Evolutionary conservation across 2,888 invertebrate species (phyloP).

Genomic region (Eupithecia abbreviata): DNA sequence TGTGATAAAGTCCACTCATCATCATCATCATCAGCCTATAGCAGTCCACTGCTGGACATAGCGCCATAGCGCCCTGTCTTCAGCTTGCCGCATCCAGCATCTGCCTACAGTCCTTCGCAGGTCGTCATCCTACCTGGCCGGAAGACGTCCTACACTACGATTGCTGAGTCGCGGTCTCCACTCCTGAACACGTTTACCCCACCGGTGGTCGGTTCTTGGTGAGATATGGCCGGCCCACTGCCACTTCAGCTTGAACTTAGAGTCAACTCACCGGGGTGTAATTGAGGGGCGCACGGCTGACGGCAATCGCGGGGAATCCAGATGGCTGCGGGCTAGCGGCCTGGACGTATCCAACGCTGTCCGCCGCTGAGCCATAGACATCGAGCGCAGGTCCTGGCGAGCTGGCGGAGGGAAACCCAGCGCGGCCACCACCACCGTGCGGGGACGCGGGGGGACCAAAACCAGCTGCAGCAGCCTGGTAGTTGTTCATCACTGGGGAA

Average conservation of each 20-base stretch:
- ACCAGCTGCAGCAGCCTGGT: slow-evolving; percentile 92
- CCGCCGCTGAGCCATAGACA: slow-evolving; percentile 95
- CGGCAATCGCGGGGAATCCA: slow-evolving; percentile 96
- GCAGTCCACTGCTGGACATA: too few species aligned
- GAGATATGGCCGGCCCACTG: too few species aligned
- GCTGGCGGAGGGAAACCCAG: slow-evolving; percentile 95
- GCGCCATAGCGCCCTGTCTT: too few species aligned
- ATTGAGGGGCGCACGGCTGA: slow-evolving; percentile 96
- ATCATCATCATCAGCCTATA: too few species aligned
- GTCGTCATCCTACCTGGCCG: too few species aligned
- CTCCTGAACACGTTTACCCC: too few species aligned
- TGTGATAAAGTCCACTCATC: slow-evolving; percentile 10
- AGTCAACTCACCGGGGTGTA: slow-evolving; percentile 92
- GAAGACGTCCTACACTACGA: too few species aligned
- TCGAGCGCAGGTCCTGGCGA: slow-evolving; percentile 96
- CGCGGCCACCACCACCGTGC: slow-evolving; percentile 88
- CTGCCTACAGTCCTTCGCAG: too few species aligned
- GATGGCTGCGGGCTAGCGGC: slow-evolving; percentile 98
- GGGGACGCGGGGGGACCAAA: slow-evolving; percentile 93
- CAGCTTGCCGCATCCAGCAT: too few species aligned
- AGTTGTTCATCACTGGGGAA: slow-evolving; percentile 97
- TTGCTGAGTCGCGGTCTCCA: too few species aligned
- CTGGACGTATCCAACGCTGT: slow-evolving; percentile 97
- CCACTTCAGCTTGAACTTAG: background rate
- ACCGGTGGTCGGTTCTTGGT: too few species aligned